Base-by-base conservation (phyloP, 1,140 invertebrate species). In the Hylaeus volcanicus region DNA sequence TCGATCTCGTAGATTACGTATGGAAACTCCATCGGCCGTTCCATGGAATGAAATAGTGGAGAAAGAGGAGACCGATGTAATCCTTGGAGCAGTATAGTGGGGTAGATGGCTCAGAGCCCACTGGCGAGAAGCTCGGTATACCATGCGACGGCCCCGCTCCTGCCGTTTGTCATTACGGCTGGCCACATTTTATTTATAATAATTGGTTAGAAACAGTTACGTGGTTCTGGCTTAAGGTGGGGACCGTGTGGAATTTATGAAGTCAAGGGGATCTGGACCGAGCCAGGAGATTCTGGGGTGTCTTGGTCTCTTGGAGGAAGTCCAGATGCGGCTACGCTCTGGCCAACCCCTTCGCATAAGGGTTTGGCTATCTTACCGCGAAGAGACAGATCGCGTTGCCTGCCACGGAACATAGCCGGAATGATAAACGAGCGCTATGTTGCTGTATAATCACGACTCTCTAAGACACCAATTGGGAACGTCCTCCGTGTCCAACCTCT, bases 201-300 rank as follows among this genome's bases (percentile, higher is more conserved):
- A 92, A 92, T 92, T 90, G 90, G 90, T 91, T 90, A 82, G 89
- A 90, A 91, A 91, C 90, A 91, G 91, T 92, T 92, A 91, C 86
- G 89, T 76, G 87, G 85, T 89, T 89, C 86, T 88, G 73, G 76
- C 84, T 88, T 82, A 83, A 88, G 86, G 72, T 81, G 80, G 79
- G 83, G 86, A 66, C 79, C 69, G 73, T 66, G 74, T 48, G 80
- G 84, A 88, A 92, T 92, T 92, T 92, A 92, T 92, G 90, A 91
- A 92, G 90, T 92, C 87, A 84, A 77, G 43, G 69, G 63, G 70
- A 71, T 70, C 82, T 71, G 80, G 66, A 82, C 64, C 86, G 79
- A 88, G 85, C 83, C 87, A 90, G 85, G 84, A 78, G 86, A 90
- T 88, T 88, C 88, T 72, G 68, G 87, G 83, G 90, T 89, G 89